Base-by-base conservation (phyloP, 1,140 invertebrate genomes). In the Drosophila ananassae region DNA sequence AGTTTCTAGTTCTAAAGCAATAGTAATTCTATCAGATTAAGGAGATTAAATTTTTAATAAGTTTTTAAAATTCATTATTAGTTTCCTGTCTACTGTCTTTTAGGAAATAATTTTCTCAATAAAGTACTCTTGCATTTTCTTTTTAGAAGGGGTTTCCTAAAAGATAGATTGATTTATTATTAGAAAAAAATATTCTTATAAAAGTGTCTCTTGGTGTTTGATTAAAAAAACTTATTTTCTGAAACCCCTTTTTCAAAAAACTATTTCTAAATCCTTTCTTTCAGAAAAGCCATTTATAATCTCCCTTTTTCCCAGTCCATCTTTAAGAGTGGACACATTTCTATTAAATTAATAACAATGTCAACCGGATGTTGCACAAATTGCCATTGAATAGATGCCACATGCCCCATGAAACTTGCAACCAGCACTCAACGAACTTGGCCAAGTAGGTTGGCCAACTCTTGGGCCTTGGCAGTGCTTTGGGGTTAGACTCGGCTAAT, bases 361-460 rank as follows among this genome's bases (percentile, higher is more conserved):
- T 12, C 25, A 50, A 25, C 28, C 28, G 28, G 57, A 34, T 51
- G 46, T 46, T 34, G 7, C 46, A 32, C 50, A 52, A 52, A 21
- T 52, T 1, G 28, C 50, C 41, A 44, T 30, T 25, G 50, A n/a
- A 51, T 48, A 58, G 41, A 44, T 44, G 41, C 41, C 41, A 44
- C 41, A 44, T 44, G 41, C 41, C 13, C 13, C 13, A 44, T 37
- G 3, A 37, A 9, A 10, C 32, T 32, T 32, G 39, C 39, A 41
- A 41, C 12, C 13, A 2, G 2, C 39, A 41, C 3, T 41, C 39
- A 13, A 41, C 39, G 4, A 41, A 41, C 39, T 13, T n/a, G 39
- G n/a, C n/a, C 39, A 17, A 41, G 3, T 41, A 32, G 32, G 32
- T 10, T 10, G 9, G 8, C 17, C 17, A 17, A 0, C 17, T 17